Percentiles rank a stretch among this genome's conserved stretches.
These are phyloP conservation scores for Melopsittacus undulatus DNA, from an alignment of 2,797 vertebrate genomes.

Conservation along the genomic window DNA sequence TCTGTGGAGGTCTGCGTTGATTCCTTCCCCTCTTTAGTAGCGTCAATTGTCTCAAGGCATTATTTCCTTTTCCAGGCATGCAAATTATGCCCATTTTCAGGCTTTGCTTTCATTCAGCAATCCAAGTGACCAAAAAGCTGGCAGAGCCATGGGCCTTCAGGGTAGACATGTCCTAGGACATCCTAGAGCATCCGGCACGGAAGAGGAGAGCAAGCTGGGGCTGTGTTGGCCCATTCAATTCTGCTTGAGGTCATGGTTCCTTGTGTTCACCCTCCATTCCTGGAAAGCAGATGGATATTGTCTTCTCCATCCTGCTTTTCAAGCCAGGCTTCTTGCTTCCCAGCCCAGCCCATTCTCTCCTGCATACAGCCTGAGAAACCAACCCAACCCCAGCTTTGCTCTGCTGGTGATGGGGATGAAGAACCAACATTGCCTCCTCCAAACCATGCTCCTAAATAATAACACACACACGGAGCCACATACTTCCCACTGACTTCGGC, in stretches of 20 bases:
- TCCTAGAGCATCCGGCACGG: not conserved
- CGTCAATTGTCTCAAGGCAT: not conserved
- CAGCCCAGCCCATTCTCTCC: not conserved
- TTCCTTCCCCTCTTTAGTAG: not conserved
- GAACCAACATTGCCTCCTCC: not conserved
- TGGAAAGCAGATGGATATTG: slow-evolving; percentile 3
- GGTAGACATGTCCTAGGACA: not conserved
- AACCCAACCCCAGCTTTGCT: not conserved
- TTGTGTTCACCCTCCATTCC: not conserved
- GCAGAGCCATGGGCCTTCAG: not conserved
- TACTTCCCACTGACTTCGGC: not conserved
- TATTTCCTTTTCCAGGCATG: not conserved
- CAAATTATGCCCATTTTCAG: not conserved
- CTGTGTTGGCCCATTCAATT: not conserved
- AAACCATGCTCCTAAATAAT: not conserved
- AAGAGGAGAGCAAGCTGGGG: not conserved
- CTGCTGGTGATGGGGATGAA: not conserved
- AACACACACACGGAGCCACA: not conserved
- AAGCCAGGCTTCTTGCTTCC: not conserved
- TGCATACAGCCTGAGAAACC: not conserved
- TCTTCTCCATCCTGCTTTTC: not conserved
- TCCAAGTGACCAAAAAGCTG: not conserved
- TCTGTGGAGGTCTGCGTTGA: not conserved
- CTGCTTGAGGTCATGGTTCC: not conserved
- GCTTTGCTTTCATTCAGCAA: not conserved